Percentiles rank a stretch among this genome's conserved stretches.
Conservation (phyloP, 2,888 invertebrate species). For the Nephrotoma appendiculata region DNA sequence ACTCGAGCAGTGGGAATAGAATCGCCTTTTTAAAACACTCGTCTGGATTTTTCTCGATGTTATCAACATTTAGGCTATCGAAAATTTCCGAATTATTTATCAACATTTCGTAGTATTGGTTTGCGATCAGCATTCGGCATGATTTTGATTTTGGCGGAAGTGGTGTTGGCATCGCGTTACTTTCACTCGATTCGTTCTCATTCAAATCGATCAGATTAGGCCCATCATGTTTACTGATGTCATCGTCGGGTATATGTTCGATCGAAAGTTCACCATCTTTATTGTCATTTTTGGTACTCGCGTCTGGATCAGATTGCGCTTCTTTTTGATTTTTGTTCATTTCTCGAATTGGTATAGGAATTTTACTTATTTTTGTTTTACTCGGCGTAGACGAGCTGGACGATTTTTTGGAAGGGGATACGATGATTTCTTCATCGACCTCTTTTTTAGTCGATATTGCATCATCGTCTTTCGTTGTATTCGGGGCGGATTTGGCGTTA, state of each 20-base stretch:
- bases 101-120: constrained; percentile 66
- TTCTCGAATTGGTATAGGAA: constrained; percentile 19
- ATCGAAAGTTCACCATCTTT: constrained; percentile 13
- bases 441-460: constrained; percentile 16
- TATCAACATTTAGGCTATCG: constrained; percentile 62
- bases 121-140: constrained; percentile 50
- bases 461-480: constrained; percentile 9
- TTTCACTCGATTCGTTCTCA: not conserved
- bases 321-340: constrained; percentile 19
- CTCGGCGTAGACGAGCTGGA: constrained; percentile 18
- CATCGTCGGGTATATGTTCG: not conserved
- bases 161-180: constrained; percentile 19
- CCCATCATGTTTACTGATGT: not conserved
- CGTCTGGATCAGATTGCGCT: constrained; percentile 19
- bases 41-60: constrained; percentile 76
- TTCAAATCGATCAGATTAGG: not conserved
- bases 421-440: constrained; percentile 16
- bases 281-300: constrained; percentile 25
- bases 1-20: constrained; percentile 70
- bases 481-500: constrained; percentile 13
- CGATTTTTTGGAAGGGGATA: constrained; percentile 2
- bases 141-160: constrained; percentile 38
- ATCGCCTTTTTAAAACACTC: constrained; percentile 82
- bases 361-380: constrained; percentile 30
- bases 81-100: constrained; percentile 68